Conservation (phyloP, 1,140 invertebrate species). For the Heliothis virescens region DNA sequence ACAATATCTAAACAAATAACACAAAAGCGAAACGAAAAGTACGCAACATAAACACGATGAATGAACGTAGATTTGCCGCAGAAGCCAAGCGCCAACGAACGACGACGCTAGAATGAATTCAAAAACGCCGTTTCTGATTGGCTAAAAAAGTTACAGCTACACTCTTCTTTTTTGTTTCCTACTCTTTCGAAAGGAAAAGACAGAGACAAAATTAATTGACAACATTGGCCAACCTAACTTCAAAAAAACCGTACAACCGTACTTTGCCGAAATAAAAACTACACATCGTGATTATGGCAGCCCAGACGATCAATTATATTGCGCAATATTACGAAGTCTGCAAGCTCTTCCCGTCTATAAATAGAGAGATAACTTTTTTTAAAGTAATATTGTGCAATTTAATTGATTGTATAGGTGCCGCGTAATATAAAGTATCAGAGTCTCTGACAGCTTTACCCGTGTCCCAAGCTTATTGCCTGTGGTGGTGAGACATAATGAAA, state of each 20-base stretch:
- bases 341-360: too few species aligned
- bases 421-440: too few species aligned
- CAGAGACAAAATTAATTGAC: conserved; percentile 1
- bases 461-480: too few species aligned
- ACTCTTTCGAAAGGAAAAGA: neutral
- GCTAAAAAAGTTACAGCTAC: conserved; percentile 66
- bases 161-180: conserved; percentile 18
- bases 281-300: too few species aligned
- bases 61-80: conserved; percentile 53
- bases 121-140: conserved; percentile 75
- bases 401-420: too few species aligned
- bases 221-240: conserved; percentile 8
- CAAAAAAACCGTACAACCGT: neutral
- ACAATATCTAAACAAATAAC: conserved; percentile 38
- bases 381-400: too few species aligned
- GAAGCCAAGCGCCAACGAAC: conserved; percentile 70
- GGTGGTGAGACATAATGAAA: too few species aligned
- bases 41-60: conserved; percentile 49
- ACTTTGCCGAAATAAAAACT: neutral
- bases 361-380: too few species aligned
- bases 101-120: conserved; percentile 74
- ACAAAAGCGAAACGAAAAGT: conserved; percentile 45
- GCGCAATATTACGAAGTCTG: too few species aligned
- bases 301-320: too few species aligned
- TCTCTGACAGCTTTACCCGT: too few species aligned